Evolutionary conservation across 2,888 invertebrate genomes (phyloP).

Genomic region (Harpalus rufipes): DNA sequence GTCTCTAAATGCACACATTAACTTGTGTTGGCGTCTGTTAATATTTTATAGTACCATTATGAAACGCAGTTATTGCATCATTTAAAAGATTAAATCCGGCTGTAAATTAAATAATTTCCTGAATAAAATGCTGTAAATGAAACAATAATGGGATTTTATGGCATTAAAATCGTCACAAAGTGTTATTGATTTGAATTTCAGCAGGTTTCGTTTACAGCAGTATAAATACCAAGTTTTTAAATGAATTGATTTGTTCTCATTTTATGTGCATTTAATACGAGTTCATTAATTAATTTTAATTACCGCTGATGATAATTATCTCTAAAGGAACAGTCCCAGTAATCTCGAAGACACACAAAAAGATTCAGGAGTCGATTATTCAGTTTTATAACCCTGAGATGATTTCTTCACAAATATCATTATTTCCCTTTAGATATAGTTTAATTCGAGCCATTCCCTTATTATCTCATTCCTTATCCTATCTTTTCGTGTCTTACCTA

Average conservation of each 20-base stretch:
- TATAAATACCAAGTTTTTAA: constrained; percentile 18
- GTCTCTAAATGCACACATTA: constrained; percentile 1
- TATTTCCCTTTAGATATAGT: too few species aligned
- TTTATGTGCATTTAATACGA: constrained; percentile 5
- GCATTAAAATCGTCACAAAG: constrained; percentile 38
- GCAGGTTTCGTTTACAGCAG: not conserved
- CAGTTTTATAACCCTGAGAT: too few species aligned
- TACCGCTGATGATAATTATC: constrained; percentile 21
- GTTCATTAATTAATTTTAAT: constrained; percentile 39
- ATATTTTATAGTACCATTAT: constrained; percentile 1
- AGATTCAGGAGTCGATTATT: not conserved
- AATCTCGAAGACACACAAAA: not conserved
- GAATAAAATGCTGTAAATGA: not conserved
- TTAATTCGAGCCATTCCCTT: too few species aligned
- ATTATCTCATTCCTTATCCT: too few species aligned
- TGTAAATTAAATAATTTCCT: constrained; percentile 16
- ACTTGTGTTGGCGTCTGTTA: not conserved
- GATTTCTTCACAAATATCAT: too few species aligned
- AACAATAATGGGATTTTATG: constrained; percentile 8
- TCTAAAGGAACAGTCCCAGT: not conserved
- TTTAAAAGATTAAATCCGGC: not conserved
- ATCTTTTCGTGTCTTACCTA: too few species aligned
- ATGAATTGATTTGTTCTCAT: constrained; percentile 12
- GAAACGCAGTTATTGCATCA: not conserved
- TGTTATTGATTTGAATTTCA: constrained; percentile 2